Evolutionary conservation across 2,113 vertebrate genomes (phyloP), one percentile per base, ranked within the genome.

Genomic region (Lates calcarifer): DNA sequence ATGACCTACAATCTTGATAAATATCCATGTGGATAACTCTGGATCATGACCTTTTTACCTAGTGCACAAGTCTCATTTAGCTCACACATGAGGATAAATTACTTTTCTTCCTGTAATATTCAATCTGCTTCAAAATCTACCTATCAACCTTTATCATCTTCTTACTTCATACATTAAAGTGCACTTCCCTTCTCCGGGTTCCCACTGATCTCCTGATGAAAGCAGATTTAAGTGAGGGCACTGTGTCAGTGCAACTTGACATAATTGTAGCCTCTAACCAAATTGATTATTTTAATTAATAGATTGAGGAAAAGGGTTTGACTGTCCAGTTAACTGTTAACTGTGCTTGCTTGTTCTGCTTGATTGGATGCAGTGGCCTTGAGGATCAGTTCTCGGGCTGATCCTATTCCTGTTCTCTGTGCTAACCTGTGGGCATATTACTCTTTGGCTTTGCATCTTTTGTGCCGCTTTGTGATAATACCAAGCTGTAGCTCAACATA

Each of bases 271-370:
- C 78, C 72, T 70, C 79, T 1, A 71, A 79, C 73, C 78, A 81
- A 35, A 78, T 82, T 56, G 60, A 73, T 74, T n/a, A 53, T 67
- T 78, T 82, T 63, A 89, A 91, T 88, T 87, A 45, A 51, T 37
- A 62, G 85, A 73, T 61, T 56, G 58, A 77, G 75, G 67, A 72
- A 74, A 77, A 43, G 79, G 37, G 69, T 72, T 79, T 17, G 31
- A 29, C 68, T 8, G 65, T 51, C 53, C 82, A 22, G 68, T 66
- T 66, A 22, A 61, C 53, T 41, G 58, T 51, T n/a, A n/a, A n/a
- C n/a, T 76, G 67, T 74, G 64, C 78, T 67, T 68, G 66, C 87
- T 86, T 83, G 71, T 57, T 79, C 74, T 58, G 77, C 68, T 56
- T 83, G 77, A 85, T 75, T 86, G 74, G 75, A 80, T 55, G 61